These are phyloP conservation scores for Apodemus sylvaticus DNA, from an alignment of 2,113 vertebrate species.

Conservation along the genomic window DNA sequence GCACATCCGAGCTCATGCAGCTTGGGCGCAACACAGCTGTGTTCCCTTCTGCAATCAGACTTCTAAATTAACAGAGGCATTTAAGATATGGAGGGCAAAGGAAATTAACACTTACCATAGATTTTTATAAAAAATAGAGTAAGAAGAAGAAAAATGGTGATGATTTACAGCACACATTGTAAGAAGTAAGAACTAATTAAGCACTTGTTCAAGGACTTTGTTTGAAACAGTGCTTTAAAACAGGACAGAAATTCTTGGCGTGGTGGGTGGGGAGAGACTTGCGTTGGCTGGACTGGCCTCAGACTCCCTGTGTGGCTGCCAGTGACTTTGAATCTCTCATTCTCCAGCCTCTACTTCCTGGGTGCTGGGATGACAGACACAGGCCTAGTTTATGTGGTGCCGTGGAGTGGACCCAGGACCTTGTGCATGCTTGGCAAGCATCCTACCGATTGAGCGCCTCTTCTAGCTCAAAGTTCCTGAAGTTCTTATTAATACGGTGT, in stretches of 20 bases:
- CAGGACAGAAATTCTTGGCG: background rate
- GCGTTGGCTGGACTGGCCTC: background rate
- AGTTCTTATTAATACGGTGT: background rate
- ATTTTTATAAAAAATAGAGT: constrained; percentile 54
- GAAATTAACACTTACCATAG: constrained; percentile 1
- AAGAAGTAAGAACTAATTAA: constrained; percentile 25
- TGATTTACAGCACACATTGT: background rate
- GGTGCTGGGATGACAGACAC: background rate
- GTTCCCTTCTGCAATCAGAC: background rate
- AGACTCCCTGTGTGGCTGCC: background rate
- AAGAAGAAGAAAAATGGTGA: background rate
- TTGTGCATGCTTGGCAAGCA: background rate
- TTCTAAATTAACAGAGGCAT: background rate
- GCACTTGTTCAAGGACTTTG: background rate
- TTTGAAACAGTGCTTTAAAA: background rate
- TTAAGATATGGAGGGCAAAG: background rate
- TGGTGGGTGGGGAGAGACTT: background rate
- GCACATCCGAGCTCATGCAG: background rate
- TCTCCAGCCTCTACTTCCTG: background rate
- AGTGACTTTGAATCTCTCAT: background rate
- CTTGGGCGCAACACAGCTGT: background rate
- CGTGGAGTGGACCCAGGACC: background rate
- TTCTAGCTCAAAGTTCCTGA: background rate
- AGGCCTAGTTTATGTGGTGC: background rate
- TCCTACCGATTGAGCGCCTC: background rate